phyloP scores from a whole-genome alignment of 2,113 vertebrate species.

The Cacatua alba region DNA sequence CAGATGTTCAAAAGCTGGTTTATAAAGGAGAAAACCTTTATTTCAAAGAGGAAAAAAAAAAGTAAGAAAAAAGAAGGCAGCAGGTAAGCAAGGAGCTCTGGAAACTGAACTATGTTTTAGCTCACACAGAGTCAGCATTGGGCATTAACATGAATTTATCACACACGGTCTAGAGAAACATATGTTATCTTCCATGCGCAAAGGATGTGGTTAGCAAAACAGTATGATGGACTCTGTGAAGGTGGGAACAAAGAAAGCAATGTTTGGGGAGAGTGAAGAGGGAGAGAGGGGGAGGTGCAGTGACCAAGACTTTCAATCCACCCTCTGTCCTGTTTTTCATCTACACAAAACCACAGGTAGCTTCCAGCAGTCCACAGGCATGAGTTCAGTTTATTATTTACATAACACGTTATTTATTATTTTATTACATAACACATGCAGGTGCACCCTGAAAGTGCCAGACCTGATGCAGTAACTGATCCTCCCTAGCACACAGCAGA shows the following conservation, averaged over 20 bases:
- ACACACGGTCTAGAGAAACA: not conserved
- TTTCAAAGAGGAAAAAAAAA: not conserved
- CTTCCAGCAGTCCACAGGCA: not conserved
- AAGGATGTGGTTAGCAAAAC: not conserved
- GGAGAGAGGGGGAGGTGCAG: not conserved
- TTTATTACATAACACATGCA: not conserved
- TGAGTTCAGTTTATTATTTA: not conserved
- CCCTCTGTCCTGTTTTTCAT: not conserved
- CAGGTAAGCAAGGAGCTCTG: not conserved
- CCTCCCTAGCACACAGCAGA: not conserved
- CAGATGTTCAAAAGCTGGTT: not conserved
- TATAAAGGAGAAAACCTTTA: not conserved
- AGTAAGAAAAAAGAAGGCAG: no score
- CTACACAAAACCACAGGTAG: not conserved
- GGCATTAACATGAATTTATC: not conserved
- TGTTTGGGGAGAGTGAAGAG: not conserved
- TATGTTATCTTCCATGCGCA: not conserved
- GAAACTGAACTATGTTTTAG: not conserved
- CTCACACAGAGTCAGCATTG: not conserved
- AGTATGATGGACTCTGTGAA: not conserved
- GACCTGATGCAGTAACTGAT: not conserved
- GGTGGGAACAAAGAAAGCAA: not conserved
- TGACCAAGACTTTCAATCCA: not conserved
- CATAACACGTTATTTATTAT: no score
- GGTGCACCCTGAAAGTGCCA: not conserved